These are phyloP conservation scores for Sceliomorpha sp. DNA, from an alignment of 2,888 invertebrate species.

Conservation along the genomic window DNA sequence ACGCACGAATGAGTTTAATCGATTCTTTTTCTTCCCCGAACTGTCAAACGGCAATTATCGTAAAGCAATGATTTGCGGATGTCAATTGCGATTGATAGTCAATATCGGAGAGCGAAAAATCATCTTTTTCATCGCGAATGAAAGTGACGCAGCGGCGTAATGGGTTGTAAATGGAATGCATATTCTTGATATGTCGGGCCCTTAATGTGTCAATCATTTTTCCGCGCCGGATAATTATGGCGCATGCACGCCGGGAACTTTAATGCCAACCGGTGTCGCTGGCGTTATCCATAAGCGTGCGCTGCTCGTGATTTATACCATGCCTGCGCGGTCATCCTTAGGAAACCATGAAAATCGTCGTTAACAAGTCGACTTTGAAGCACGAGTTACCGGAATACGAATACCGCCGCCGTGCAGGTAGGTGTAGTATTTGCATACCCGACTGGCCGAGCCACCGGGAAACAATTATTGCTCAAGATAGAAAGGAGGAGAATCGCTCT, in stretches of 20 bases:
- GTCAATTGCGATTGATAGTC: conserved; percentile 19
- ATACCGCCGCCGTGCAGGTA: conserved; percentile 51
- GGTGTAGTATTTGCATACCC: conserved; percentile 53
- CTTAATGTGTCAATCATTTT: conserved; percentile 56
- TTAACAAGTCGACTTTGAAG: conserved; percentile 51
- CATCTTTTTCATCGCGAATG: too few species aligned
- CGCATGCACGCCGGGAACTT: conserved; percentile 44
- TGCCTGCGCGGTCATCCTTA: conserved; percentile 53
- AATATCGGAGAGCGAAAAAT: conserved; percentile 18
- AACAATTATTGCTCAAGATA: conserved; percentile 55
- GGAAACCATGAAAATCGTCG: conserved; percentile 55
- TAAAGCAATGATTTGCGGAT: conserved; percentile 35
- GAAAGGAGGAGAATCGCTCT: conserved; percentile 30
- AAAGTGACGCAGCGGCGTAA: conserved; percentile 28
- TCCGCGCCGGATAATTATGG: conserved; percentile 38
- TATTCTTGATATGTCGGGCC: conserved; percentile 36
- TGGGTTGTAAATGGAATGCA: conserved; percentile 48
- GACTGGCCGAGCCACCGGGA: conserved; percentile 43
- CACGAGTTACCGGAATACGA: conserved; percentile 50
- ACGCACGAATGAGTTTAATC: too few species aligned
- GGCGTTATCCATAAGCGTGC: conserved; percentile 47
- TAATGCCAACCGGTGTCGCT: conserved; percentile 46
- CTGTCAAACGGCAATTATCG: conserved; percentile 9
- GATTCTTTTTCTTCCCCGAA: too few species aligned
- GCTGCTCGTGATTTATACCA: conserved; percentile 51